Evolutionary conservation across 2,113 vertebrate species (phyloP).

Genomic region (Leucosticte australis): DNA sequence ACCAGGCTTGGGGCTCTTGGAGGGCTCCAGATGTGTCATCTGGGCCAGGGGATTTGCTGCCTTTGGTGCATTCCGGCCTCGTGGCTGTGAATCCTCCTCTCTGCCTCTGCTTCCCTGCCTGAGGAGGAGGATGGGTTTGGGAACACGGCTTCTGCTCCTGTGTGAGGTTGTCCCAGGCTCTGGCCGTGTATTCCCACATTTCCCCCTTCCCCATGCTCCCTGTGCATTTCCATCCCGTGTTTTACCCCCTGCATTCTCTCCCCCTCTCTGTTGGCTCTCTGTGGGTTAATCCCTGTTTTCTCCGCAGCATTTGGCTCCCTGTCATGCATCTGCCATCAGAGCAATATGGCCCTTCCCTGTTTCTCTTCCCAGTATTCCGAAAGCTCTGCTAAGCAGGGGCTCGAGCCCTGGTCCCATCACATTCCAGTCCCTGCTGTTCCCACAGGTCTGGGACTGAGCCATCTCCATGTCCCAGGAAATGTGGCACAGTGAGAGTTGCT

Average conservation of each 20-base stretch:
- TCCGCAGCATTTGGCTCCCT: not conserved
- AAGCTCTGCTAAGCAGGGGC: not conserved
- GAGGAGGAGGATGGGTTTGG: not conserved
- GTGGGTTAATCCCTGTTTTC: conserved; percentile 32
- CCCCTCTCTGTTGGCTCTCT: not conserved
- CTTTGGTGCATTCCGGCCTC: not conserved
- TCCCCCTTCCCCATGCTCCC: not conserved
- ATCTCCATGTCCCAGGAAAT: not conserved
- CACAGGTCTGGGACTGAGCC: not conserved
- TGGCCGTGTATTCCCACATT: fast-evolving
- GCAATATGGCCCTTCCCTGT: not conserved
- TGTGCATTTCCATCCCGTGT: not conserved
- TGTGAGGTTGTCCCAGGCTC: fast-evolving
- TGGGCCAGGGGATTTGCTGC: not conserved
- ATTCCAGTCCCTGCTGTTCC: not conserved
- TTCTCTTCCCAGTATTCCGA: not conserved
- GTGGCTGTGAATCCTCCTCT: not conserved
- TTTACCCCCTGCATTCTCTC: not conserved
- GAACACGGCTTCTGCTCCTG: fast-evolving
- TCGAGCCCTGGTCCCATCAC: fast-evolving
- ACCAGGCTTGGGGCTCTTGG: not conserved
- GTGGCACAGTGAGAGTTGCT: not conserved
- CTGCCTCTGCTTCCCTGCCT: not conserved
- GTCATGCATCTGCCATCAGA: not conserved
- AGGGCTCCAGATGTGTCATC: conserved; percentile 38